Conservation (phyloP, 2,113 vertebrate species). For the Pelusios castaneus region DNA sequence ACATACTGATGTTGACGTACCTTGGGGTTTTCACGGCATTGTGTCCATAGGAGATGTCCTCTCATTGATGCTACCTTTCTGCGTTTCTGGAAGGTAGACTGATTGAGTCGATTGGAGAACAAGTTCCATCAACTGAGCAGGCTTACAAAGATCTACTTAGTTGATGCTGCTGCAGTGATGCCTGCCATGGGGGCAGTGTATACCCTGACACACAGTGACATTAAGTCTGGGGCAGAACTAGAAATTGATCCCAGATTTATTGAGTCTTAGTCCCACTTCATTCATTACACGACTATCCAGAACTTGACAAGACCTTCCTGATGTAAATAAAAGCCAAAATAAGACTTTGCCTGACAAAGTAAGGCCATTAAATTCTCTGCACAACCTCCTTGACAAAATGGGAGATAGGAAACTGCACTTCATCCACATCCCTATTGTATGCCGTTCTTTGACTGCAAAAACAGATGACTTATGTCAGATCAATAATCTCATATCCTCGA, state of each 20-base stretch:
- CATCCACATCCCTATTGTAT: conserved; percentile 2
- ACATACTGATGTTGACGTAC: no score
- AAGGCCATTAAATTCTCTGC: background rate
- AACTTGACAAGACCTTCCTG: background rate
- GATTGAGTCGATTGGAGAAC: no score
- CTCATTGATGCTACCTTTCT: no score
- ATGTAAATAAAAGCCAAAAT: background rate
- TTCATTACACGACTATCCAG: background rate
- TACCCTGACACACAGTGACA: background rate
- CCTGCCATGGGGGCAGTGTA: no score
- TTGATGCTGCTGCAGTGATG: no score
- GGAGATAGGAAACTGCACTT: background rate
- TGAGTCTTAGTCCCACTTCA: background rate
- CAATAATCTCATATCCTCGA: conserved; percentile 59
- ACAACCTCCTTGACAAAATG: background rate
- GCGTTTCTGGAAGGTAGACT: no score
- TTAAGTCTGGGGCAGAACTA: background rate
- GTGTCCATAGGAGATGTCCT: no score
- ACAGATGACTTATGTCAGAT: conserved; percentile 31
- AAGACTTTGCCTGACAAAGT: background rate
- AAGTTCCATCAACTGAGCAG: no score
- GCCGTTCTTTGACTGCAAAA: conserved; percentile 40
- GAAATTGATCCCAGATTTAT: background rate
- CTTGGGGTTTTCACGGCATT: no score
- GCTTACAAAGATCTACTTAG: no score